These are phyloP conservation scores for Lepisosteus oculatus DNA, from an alignment of 2,113 vertebrate species.

Conservation along the genomic window DNA sequence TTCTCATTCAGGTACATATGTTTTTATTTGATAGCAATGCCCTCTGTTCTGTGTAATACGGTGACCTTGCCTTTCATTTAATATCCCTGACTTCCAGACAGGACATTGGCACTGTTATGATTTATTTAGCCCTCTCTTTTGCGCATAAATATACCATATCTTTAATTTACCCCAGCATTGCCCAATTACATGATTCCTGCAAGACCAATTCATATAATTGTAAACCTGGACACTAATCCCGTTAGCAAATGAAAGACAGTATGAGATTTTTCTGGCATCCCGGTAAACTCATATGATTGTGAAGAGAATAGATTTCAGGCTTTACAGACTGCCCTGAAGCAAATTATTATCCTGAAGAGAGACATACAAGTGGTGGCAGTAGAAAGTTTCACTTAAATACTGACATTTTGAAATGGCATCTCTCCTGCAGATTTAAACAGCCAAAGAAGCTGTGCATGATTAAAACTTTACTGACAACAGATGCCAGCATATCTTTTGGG, in stretches of 20 bases:
- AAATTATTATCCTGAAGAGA: too few relatives aligned
- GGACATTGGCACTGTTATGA: neutral
- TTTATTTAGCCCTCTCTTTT: constrained; percentile 4
- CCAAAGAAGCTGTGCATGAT: too few relatives aligned
- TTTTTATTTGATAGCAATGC: neutral
- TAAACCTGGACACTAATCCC: neutral
- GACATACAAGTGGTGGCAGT: too few relatives aligned
- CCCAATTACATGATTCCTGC: constrained; percentile 1
- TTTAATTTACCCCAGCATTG: neutral
- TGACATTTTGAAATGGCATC: too few relatives aligned
- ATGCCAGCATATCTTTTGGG: too few relatives aligned
- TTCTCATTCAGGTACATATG: constrained; percentile 1
- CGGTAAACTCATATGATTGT: too few relatives aligned
- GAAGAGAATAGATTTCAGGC: too few relatives aligned
- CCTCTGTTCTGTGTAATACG: neutral
- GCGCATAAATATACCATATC: neutral
- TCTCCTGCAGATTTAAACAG: too few relatives aligned
- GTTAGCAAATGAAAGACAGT: neutral
- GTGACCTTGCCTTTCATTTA: constrained; percentile 4
- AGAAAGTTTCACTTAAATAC: too few relatives aligned
- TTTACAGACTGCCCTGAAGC: too few relatives aligned
- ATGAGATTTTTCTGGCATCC: neutral
- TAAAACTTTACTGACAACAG: too few relatives aligned
- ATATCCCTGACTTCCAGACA: constrained; percentile 3
- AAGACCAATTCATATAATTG: neutral